Conservation (phyloP, 2,888 invertebrate species). For the Monoplex corrugatus region DNA sequence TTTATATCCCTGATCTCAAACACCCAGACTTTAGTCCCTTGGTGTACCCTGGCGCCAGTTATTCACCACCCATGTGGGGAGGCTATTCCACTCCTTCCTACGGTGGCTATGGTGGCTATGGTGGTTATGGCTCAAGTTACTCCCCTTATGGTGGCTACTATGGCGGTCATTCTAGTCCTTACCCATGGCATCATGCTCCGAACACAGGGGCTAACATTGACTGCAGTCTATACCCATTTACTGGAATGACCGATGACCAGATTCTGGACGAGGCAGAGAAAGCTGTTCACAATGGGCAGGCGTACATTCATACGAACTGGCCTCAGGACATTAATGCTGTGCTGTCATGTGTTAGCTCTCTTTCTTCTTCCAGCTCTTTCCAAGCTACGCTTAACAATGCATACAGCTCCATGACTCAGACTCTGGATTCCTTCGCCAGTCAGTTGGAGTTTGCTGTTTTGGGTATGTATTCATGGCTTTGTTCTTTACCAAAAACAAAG, state of each 20-base stretch:
- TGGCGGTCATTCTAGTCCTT: neutral
- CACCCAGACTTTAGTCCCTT: slow-evolving; percentile 14
- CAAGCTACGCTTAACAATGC: too few relatives aligned
- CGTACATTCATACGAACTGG: neutral
- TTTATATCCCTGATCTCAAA: neutral
- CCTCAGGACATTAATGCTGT: neutral
- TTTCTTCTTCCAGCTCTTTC: too few relatives aligned
- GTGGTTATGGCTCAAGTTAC: neutral
- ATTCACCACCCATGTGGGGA: neutral
- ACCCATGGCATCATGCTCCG: neutral
- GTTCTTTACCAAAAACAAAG: too few relatives aligned
- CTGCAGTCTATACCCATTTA: neutral
- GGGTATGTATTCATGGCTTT: too few relatives aligned
- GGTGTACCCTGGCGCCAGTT: neutral
- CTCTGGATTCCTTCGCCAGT: neutral
- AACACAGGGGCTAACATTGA: slow-evolving; percentile 12
- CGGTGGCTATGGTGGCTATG: neutral
- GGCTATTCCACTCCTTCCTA: neutral
- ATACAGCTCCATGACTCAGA: neutral
- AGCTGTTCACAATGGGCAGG: neutral
- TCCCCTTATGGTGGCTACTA: slow-evolving; percentile 2
- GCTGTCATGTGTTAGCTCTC: too few relatives aligned
- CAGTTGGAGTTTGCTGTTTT: too few relatives aligned
- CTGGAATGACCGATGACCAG: neutral
- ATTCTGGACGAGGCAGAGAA: slow-evolving; percentile 10